Percentiles rank a stretch among this genome's conserved stretches.
Conservation (phyloP, 2,888 invertebrate genomes). For the Timema podura region DNA sequence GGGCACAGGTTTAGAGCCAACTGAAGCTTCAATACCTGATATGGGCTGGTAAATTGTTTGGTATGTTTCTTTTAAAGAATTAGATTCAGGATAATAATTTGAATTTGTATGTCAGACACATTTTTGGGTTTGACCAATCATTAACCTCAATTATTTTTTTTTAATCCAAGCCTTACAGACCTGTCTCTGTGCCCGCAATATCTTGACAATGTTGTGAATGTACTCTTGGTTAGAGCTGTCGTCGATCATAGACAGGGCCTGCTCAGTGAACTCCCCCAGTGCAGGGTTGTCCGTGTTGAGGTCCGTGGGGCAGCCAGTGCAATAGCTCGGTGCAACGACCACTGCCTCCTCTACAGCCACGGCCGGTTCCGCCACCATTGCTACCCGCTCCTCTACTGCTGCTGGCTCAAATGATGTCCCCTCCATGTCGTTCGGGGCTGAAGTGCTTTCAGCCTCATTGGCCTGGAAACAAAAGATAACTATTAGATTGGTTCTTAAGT, state of each 20-base stretch:
- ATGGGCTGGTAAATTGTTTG: no score
- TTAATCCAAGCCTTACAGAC: conserved; percentile 24
- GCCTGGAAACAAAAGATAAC: no score
- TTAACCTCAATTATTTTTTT: no score
- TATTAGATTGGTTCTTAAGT: no score
- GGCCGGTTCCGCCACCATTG: not conserved
- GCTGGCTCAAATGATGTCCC: no score
- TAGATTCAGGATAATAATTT: not conserved
- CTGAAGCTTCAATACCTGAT: no score
- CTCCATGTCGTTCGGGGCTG: no score
- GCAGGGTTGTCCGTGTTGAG: conserved; percentile 33
- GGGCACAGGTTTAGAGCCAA: no score
- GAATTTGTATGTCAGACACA: not conserved
- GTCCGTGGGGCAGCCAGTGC: conserved; percentile 36
- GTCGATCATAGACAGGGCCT: conserved; percentile 34
- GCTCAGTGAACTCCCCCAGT: conserved; percentile 34
- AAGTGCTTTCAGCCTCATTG: no score
- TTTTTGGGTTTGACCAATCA: no score
- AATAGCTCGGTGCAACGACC: conserved; percentile 30
- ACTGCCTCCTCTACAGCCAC: conserved; percentile 25
- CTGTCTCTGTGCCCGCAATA: conserved; percentile 37
- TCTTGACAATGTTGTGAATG: conserved; percentile 33
- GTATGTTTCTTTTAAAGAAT: not conserved
- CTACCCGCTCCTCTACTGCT: conserved; percentile 15
- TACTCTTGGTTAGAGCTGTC: conserved; percentile 25